Base-by-base conservation (phyloP, 2,797 vertebrate species). In the Cottoperca gobio region DNA sequence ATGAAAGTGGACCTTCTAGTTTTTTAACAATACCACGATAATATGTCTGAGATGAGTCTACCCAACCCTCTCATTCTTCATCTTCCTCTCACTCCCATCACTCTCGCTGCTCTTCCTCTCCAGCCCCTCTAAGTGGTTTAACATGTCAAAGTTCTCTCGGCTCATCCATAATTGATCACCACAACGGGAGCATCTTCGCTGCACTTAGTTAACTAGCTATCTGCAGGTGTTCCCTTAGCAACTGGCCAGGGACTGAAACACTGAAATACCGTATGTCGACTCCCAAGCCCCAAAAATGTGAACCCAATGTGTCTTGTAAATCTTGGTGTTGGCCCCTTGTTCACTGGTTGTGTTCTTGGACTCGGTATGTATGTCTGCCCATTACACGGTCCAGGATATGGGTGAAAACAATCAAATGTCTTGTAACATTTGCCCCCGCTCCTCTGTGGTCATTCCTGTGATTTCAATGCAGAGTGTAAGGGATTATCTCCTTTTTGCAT, bases 101-200 rank as follows among this genome's bases (percentile, higher is more conserved):
- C 84, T 85, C 79, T 50, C 50, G 62, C 84, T 81, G 78, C 81
- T 91, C 82, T 83, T 91, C 84, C 67, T 79, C 85, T 84, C 82
- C 84, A 82, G 81, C 82, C 89, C 62, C 89, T 92, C 92, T 94
- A 94, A 95, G 94, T 95, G 94, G 93, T 94, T 95, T 95, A 93
- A 93, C 93, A 95, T 94, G 94, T 95, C 92, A 91, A 92, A 94
- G 92, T 95, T 94, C 90, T 90, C 92, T 92, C 84, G 8, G 84
- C 83, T 91, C 94, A 95, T 95, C 90, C 92, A 95, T 95, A 93
- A 95, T 95, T 94, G 92, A 95, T 95, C 76, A 63, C 73, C 86
- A 85, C 89, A 86, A 89, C 77, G 88, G 88, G 81, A 87, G 88
- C 90, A 89, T 94, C 93, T 90, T 88, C 81, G 28, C 93, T 92